Conservation (phyloP, 64 coral and sea anemone genomes). For the Montipora capricornis region DNA sequence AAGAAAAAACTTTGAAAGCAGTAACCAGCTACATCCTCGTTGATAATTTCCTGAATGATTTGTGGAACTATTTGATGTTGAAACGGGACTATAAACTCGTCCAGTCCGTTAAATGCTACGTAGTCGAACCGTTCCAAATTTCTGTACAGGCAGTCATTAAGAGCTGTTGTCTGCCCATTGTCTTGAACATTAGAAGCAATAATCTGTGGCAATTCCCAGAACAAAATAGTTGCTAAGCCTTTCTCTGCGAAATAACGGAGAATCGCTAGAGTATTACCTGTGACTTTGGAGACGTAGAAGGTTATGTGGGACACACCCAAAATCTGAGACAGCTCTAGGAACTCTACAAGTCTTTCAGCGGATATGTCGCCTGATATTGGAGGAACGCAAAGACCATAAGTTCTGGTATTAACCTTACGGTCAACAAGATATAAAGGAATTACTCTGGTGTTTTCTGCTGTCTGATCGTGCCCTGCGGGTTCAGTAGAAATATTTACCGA, state of each 20-base stretch:
- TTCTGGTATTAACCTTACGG: not conserved
- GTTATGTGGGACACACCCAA: conserved; percentile 48
- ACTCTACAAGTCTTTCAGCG: conserved; percentile 30
- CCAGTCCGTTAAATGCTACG: conserved; percentile 49
- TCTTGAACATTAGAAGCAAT: conserved; percentile 51
- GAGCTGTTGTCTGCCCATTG: conserved; percentile 39
- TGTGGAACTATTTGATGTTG: not conserved
- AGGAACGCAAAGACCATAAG: conserved; percentile 57
- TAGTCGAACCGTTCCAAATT: conserved; percentile 11
- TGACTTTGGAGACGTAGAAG: conserved; percentile 34
- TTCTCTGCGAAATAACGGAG: conserved; percentile 57
- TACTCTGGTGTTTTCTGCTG: not conserved
- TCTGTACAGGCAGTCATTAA: conserved; percentile 68
- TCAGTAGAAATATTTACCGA: conserved; percentile 15
- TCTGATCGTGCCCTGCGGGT: not conserved
- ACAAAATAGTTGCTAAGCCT: conserved; percentile 4
- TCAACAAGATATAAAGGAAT: conserved; percentile 30
- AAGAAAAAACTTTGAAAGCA: conserved; percentile 68
- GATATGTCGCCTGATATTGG: conserved; percentile 32
- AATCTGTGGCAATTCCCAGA: conserved; percentile 43
- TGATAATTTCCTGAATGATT: conserved; percentile 5
- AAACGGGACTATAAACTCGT: conserved; percentile 70
- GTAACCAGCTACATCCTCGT: not conserved
- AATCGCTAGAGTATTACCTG: not conserved
- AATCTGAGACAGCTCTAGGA: conserved; percentile 59